Conservation (phyloP, 2,113 vertebrate species). For the Onychorhynchus coronatus region DNA sequence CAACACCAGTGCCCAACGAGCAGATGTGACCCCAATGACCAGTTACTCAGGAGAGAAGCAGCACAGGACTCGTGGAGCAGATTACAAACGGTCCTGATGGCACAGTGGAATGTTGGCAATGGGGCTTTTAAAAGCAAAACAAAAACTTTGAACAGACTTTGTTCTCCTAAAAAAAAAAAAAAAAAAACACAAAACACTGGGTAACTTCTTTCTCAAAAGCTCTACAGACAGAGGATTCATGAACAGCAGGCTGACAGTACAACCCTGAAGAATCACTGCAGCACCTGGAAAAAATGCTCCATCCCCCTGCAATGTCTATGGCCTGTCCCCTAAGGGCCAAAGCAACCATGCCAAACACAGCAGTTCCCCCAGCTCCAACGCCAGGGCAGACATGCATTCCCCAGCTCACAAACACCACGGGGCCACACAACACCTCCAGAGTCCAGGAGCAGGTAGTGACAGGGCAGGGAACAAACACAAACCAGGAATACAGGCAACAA, state of each 20-base stretch:
- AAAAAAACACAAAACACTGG: no score
- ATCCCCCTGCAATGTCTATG: background rate
- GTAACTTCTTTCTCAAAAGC: background rate
- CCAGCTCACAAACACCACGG: background rate
- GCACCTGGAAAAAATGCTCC: background rate
- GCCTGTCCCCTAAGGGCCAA: background rate
- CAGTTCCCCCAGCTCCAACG: background rate
- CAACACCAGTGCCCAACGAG: background rate
- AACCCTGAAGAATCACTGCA: background rate
- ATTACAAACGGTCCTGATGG: background rate
- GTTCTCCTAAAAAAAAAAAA: background rate
- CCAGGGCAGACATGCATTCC: conserved; percentile 11
- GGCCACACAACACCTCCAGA: background rate
- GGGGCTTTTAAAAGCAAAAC: background rate
- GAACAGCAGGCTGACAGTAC: background rate
- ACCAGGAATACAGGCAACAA: background rate
- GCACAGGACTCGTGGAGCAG: background rate
- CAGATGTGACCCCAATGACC: background rate
- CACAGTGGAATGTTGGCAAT: background rate
- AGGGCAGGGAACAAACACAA: background rate
- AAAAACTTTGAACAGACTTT: background rate
- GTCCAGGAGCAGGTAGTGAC: background rate
- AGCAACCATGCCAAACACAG: conserved; percentile 14
- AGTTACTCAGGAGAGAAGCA: background rate
- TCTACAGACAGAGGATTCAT: background rate